Evolutionary conservation across 1,140 invertebrate species (phyloP), one percentile per base, ranked within the genome.

Genomic region (Temnothorax longispinosus): DNA sequence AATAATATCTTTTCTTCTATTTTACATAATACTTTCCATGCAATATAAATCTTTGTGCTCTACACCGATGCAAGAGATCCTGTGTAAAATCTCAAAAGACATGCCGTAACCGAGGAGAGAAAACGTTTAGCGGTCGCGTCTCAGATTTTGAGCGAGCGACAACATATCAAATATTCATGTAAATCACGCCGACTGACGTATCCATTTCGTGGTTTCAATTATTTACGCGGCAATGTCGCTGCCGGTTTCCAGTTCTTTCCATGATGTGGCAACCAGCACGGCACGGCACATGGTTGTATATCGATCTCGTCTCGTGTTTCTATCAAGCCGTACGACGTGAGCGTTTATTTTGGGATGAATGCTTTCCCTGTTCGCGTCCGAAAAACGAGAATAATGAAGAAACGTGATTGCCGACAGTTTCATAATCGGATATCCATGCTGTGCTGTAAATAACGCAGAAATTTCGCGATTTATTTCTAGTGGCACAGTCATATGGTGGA

Each of bases 151-250:
- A 65, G 21, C 50, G 50, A 80, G 80, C 77, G 88, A 77, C 85
- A 85, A 77, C 56, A 27, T 80, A 90, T 90, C 88, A 89, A 89
- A 87, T 75, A 87, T 90, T 90, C 88, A 90, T 77, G 84, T 60
- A 89, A 90, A 90, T 90, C 89, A 89, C 89, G 72, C 47, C 71
- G 85, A 64, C 77, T 89, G 89, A 89, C 88, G 88, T 87, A 90
- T 90, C 89, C 89, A 90, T 90, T 90, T 74, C 88, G 62, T 56
- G 89, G 38, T 56, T 81, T 90, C 88, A 90, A 90, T 90, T 90
- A 90, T 90, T 89, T 89, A 90, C 65, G 72, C n/a, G 50, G 35
- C 52, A 54, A 67, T 60, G 44, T 32, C 67, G 47, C 35, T 71
- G 64, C 72, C 44, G 41, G 80, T 84, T 84, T 74, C 11, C 44